A percentile compares a stretch with the other conserved stretches of the same genome.
These are phyloP conservation scores for Drosophila rhopaloa DNA, from an alignment of 1,140 invertebrate genomes.

Conservation along the genomic window DNA sequence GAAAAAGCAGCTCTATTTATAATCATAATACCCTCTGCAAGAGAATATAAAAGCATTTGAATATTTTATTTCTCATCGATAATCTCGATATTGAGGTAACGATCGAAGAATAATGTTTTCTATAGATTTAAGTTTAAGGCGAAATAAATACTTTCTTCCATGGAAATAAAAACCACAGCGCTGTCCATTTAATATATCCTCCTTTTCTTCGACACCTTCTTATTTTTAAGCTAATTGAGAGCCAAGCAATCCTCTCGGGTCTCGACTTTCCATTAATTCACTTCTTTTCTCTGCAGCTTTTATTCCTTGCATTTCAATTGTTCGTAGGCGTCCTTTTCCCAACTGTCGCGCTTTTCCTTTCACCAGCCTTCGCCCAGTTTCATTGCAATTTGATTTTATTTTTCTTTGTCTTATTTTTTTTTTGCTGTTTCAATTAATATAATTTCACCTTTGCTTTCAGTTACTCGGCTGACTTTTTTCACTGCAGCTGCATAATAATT, in stretches of 20 bases:
- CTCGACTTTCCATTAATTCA: conserved; percentile 9
- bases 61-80: too few species aligned
- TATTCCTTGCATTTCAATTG: conserved; percentile 38
- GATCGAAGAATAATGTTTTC: too few species aligned
- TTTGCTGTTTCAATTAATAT: conserved; percentile 62
- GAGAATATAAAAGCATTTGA: too few species aligned
- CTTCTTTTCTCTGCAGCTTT: conserved; percentile 6
- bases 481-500: conserved; percentile 71
- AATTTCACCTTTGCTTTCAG: conserved; percentile 67
- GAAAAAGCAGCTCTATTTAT: too few species aligned
- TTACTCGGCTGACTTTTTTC: conserved; percentile 41
- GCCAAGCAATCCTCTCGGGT: conserved; percentile 18
- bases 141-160: background rate
- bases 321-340: conserved; percentile 30
- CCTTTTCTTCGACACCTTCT: conserved; percentile 17
- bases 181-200: background rate
- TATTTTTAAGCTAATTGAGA: conserved; percentile 45
- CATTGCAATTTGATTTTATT: conserved; percentile 32
- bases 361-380: conserved; percentile 1
- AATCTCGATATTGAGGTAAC: too few species aligned
- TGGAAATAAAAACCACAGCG: background rate
- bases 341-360: conserved; percentile 41
- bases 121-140: background rate
- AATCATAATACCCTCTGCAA: too few species aligned
- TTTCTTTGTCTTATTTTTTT: conserved; percentile 31